Base-by-base conservation (phyloP, 2,888 invertebrate genomes). In the Amblyteles armatorius region DNA sequence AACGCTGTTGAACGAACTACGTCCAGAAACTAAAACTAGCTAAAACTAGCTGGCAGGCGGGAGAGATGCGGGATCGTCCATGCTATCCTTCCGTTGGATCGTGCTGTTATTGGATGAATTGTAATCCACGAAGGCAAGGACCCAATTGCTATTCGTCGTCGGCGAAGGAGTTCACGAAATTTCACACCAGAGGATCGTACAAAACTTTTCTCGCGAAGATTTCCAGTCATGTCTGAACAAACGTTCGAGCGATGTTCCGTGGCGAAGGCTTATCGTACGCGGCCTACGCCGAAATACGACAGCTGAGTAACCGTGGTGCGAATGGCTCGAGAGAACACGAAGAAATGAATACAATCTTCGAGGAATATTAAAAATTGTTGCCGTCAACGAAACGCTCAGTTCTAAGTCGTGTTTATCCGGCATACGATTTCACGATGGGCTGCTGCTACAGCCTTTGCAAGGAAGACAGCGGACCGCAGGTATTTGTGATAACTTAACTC, bases 371-470 rank as follows among this genome's bases (percentile, higher is more conserved):
- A 73, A 50, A 78, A 44, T 80, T 33, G 16, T 76, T 69, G 63
- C 52, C 50, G 16, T 78, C 76, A 71, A 73, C 48, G 26, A 67
- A 52, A 3, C 44, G 3, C 71, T 50, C 74, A n/a, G 26, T 83
- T 83, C 80, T n/a, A 63, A 48, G 44, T 44, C 26, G 29, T 68
- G 65, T n/a, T n/a, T 68, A 5, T 36, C 29, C 26, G 68, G 36
- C 9, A 16, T 57, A 76, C 11, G 52, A 68, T 22, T 44, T 19
- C 72, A 87, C 68, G 65, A 92, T 92, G 92, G 92, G 92, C 86
- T 93, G 93, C 82, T 97, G 96, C 93, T 96, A 96, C 93, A 96
- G 96, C 94, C 95, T 96, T 91, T 96, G 96, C 93, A 96, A 96
- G 91, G 96, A 96, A 94, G 96, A 96, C 92, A 95, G 94, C 86